Evolutionary conservation across 2,113 vertebrate species (phyloP), one percentile per base, ranked within the genome.

Genomic region (Opisthocomus hoazin): DNA sequence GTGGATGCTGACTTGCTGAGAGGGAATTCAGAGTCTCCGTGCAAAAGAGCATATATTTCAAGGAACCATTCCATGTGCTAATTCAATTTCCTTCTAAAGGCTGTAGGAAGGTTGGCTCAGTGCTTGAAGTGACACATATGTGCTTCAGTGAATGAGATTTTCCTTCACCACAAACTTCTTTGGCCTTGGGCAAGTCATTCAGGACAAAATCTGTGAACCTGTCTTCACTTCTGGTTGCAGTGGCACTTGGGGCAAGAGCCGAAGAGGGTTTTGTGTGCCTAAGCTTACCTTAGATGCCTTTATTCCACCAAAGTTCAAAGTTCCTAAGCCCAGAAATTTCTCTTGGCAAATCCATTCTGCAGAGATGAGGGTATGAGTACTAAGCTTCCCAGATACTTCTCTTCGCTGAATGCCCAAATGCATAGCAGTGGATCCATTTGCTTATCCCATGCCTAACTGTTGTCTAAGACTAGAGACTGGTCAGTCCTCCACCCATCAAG

Each of bases 241-340:
- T 15, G n/a, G 30, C 21, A n/a, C 18, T 41, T 51, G 24, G 17
- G 10, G 11, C 21, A 56, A 77, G 21, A 56, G 18, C 15, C 5
- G 0, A 53, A 41, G 15, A 56, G 5, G 37, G 5, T 6, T 60
- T 60, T 0, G 2, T 11, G 15, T 63, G 15, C 29, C 37, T 66
- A 51, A 81, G 12, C 12, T 57, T 58, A 23, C 19, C 12, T 65
- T 89, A 89, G 51, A 32, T 19, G 22, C 14, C 15, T 50, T 74
- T 65, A 58, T 37, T 58, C 27, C 51, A 89, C 17, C 43, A 73
- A 16, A 48, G 6, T 41, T 50, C 30, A n/a, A 80, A 58, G 51
- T 24, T 54, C 64, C 34, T 63, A 53, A 73, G 12, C 17, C 34
- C 12, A 54, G 23, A 71, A 46, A 46, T 63, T 39, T 53, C n/a